Percentiles rank a stretch among this genome's conserved stretches.
phyloP scores from a whole-genome alignment of 2,888 invertebrate genomes.

The Polyploca ridens region DNA sequence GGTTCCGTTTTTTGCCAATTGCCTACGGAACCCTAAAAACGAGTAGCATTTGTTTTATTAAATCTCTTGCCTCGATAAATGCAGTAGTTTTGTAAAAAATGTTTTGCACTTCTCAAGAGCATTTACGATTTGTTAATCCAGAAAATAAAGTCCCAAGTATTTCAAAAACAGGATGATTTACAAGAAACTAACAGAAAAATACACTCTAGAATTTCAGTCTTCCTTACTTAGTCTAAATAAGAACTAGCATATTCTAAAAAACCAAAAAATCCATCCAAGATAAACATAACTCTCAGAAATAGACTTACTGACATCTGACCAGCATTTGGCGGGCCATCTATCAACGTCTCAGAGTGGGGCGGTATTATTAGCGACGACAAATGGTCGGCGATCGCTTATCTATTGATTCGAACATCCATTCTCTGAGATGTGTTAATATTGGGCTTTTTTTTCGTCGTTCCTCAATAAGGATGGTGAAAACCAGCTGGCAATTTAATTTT shows the following conservation, averaged over 20 bases:
- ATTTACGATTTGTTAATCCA: too few relatives aligned
- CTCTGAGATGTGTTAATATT: conserved; percentile 45
- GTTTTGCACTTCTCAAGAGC: too few relatives aligned
- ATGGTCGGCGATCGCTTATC: conserved; percentile 63
- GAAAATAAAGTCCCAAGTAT: too few relatives aligned
- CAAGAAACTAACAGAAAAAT: too few relatives aligned
- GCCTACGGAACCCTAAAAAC: too few relatives aligned
- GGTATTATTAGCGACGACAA: conserved; percentile 65
- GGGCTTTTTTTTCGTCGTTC: conserved; percentile 34
- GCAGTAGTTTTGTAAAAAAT: too few relatives aligned
- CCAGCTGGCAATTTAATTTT: background rate
- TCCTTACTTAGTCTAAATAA: background rate
- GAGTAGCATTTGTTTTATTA: too few relatives aligned
- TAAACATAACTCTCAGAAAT: conserved; percentile 36
- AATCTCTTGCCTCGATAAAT: too few relatives aligned
- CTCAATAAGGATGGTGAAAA: background rate
- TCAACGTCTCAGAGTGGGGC: conserved; percentile 46
- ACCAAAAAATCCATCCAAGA: conserved; percentile 27
- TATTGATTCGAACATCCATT: conserved; percentile 52
- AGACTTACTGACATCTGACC: conserved; percentile 59
- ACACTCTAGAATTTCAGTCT: background rate
- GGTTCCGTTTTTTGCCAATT: too few relatives aligned
- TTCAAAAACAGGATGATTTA: too few relatives aligned
- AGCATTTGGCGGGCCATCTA: conserved; percentile 54
- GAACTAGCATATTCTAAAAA: conserved; percentile 18